phyloP scores from a whole-genome alignment of 2,888 invertebrate genomes.

The Pheosia gnoma region DNA sequence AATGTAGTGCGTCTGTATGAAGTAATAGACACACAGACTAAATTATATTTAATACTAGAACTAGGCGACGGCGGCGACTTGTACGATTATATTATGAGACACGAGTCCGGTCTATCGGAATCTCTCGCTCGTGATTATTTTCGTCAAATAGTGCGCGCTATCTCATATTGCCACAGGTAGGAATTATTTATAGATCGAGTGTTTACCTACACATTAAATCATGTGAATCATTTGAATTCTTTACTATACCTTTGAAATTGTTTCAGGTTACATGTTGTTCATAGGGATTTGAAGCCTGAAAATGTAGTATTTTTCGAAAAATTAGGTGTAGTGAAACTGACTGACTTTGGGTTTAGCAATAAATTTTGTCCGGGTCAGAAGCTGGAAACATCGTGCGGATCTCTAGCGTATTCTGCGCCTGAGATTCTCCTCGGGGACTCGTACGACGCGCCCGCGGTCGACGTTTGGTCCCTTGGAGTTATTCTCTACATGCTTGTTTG shows the following conservation, averaged over 20 bases:
- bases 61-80: slow-evolving; percentile 99
- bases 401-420: slow-evolving; percentile 99
- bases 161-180: slow-evolving; percentile 98
- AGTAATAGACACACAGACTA: slow-evolving; percentile 99
- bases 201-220: neutral
- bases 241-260: neutral
- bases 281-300: slow-evolving; percentile 98
- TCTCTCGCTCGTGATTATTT: slow-evolving; percentile 95
- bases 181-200: slow-evolving; percentile 43
- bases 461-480: slow-evolving; percentile 99
- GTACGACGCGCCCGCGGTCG: slow-evolving; percentile 99
- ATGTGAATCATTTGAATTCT: neutral
- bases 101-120: slow-evolving; percentile 94
- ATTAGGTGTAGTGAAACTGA: slow-evolving; percentile 97
- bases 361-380: slow-evolving; percentile 98
- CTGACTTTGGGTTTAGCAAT: slow-evolving; percentile 99
- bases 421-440: slow-evolving; percentile 99
- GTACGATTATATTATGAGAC: slow-evolving; percentile 99
- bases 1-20: slow-evolving; percentile 99
- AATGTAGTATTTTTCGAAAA: slow-evolving; percentile 99
- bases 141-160: slow-evolving; percentile 98
- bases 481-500: slow-evolving; percentile 99
- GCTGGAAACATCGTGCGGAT: slow-evolving; percentile 98
- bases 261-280: slow-evolving; percentile 85
- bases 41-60: slow-evolving; percentile 98